Percentiles rank a stretch among this genome's conserved stretches.
Evolutionary conservation across 1,140 invertebrate species (phyloP).

Genomic region (Neodiprion virginianus): DNA sequence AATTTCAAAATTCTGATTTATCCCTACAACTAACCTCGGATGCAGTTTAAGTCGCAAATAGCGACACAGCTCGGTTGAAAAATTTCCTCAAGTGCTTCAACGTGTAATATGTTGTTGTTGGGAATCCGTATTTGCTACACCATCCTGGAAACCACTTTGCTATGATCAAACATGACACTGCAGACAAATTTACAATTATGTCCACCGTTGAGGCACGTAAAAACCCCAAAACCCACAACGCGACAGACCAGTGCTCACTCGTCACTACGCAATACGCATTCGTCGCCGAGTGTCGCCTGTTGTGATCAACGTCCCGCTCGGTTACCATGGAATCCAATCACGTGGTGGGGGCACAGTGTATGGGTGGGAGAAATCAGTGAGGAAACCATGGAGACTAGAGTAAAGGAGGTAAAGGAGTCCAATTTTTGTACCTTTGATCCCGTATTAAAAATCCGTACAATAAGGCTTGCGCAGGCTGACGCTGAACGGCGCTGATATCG

Average conservation of each 20-base stretch:
- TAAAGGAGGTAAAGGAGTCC: too few species aligned
- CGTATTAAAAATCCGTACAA: too few species aligned
- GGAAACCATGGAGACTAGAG: too few species aligned
- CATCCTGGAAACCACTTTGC: too few species aligned
- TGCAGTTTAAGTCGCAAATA: conserved; percentile 29
- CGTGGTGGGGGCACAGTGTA: neutral
- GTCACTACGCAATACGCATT: neutral
- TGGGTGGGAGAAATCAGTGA: conserved; percentile 12
- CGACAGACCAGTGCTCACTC: neutral
- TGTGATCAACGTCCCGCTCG: conserved; percentile 36
- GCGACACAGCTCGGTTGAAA: conserved; percentile 30
- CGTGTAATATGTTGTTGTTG: neutral
- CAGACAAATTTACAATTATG: neutral
- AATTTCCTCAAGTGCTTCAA: neutral
- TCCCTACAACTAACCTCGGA: conserved; percentile 36
- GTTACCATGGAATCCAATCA: conserved; percentile 47
- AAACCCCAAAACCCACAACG: neutral
- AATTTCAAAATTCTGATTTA: neutral
- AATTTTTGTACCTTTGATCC: too few species aligned
- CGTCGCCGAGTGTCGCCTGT: conserved; percentile 35
- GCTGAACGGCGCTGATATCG: too few species aligned
- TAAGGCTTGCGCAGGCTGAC: too few species aligned
- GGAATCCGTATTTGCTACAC: neutral
- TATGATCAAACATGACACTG: neutral
- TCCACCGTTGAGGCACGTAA: neutral